Evolutionary conservation across 2,888 invertebrate species (phyloP).

Genomic region (Nymphalis urticae): DNA sequence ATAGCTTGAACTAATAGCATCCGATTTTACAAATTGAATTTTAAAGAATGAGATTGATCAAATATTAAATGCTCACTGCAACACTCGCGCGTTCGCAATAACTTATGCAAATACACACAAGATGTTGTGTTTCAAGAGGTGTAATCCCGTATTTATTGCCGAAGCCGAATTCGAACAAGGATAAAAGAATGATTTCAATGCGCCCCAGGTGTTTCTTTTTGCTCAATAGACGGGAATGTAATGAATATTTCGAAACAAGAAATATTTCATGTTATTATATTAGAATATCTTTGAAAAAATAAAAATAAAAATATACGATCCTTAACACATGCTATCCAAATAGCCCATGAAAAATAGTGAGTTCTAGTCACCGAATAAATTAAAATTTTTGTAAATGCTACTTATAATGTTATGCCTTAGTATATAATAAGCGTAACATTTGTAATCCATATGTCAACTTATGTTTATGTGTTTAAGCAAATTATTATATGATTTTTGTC

Average conservation of each 20-base stretch:
- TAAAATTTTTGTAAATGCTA: too few species aligned
- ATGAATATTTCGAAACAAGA: slow-evolving; percentile 23
- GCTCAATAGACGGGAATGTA: slow-evolving; percentile 26
- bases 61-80: not conserved
- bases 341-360: too few species aligned
- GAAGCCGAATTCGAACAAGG: slow-evolving; percentile 36
- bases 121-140: slow-evolving; percentile 52
- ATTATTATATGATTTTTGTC: not conserved
- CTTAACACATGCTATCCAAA: too few species aligned
- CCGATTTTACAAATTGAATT: not conserved
- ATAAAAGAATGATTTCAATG: slow-evolving; percentile 35
- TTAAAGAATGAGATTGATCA: not conserved
- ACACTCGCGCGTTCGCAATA: slow-evolving; percentile 1
- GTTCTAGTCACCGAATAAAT: too few species aligned
- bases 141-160: slow-evolving; percentile 46
- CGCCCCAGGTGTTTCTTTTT: slow-evolving; percentile 34
- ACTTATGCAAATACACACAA: slow-evolving; percentile 61
- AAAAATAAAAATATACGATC: too few species aligned
- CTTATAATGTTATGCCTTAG: too few species aligned
- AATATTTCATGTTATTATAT: not conserved
- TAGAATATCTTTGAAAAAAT: not conserved
- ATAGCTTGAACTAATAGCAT: not conserved
- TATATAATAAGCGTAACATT: too few species aligned
- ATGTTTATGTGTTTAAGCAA: too few species aligned
- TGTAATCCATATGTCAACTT: too few species aligned